phyloP scores from a whole-genome alignment of 2,113 vertebrate genomes.

The Cephalopholis sonnerati region DNA sequence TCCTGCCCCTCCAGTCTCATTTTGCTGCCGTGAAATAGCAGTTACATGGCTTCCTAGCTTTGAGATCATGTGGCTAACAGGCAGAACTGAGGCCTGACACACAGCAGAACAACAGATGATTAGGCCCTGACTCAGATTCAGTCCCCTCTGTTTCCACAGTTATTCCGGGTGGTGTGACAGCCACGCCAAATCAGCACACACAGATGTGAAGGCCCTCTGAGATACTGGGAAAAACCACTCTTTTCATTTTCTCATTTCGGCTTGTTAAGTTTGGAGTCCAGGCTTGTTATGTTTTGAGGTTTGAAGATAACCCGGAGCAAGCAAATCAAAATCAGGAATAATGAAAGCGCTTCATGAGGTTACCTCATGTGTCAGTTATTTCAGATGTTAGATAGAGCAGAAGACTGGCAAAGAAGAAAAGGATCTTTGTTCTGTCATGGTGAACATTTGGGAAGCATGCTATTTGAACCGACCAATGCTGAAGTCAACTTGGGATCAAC shows the following conservation, averaged over 20 bases:
- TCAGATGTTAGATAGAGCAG: slow-evolving; percentile 29
- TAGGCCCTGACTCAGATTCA: slow-evolving; percentile 74
- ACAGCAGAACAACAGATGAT: slow-evolving; percentile 75
- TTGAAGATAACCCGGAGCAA: slow-evolving; percentile 8
- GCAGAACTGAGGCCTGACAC: slow-evolving; percentile 78
- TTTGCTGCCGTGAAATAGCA: slow-evolving; percentile 73
- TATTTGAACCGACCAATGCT: slow-evolving; percentile 1
- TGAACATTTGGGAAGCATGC: slow-evolving; percentile 26
- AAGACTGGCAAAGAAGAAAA: slow-evolving; percentile 10
- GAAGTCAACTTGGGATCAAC: slow-evolving; percentile 3
- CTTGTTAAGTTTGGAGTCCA: slow-evolving; percentile 17
- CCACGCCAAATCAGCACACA: slow-evolving; percentile 55
- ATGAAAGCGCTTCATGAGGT: slow-evolving; percentile 42
- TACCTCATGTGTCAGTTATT: slow-evolving; percentile 33
- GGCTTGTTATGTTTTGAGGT: background rate
- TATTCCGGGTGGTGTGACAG: slow-evolving; percentile 69
- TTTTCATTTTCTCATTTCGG: slow-evolving; percentile 29
- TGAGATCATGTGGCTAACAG: slow-evolving; percentile 82
- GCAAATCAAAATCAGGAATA: slow-evolving; percentile 27
- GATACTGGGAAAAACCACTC: slow-evolving; percentile 22
- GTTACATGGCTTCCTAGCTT: slow-evolving; percentile 67
- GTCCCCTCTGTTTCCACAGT: slow-evolving; percentile 58
- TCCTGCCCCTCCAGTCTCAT: slow-evolving; percentile 55
- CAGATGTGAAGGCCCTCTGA: slow-evolving; percentile 23
- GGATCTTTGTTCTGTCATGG: slow-evolving; percentile 46